phyloP scores from a whole-genome alignment of 2,888 invertebrate species.

The Cyclophora albipunctata region DNA sequence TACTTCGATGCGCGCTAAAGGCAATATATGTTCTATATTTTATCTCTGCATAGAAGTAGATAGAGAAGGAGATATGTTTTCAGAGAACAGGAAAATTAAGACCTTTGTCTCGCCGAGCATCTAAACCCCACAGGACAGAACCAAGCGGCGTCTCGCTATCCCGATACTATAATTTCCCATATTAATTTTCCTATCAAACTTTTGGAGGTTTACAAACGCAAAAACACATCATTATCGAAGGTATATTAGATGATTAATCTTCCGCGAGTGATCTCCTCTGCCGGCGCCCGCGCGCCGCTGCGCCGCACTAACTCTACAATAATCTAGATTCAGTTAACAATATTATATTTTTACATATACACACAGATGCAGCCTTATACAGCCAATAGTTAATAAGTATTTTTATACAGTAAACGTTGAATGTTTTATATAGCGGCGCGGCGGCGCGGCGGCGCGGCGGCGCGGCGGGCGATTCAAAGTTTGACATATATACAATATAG shows the following conservation, averaged over 20 bases:
- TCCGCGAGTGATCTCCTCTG: conserved; percentile 64
- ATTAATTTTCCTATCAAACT: conserved; percentile 73
- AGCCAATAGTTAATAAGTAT: conserved; percentile 70
- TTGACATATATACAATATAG: conserved; percentile 59
- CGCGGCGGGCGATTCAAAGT: conserved; percentile 53
- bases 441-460: conserved; percentile 44
- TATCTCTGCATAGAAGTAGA: background rate
- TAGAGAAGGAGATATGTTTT: background rate
- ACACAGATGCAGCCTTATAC: conserved; percentile 63
- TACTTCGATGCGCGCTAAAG: background rate
- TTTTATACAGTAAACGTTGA: conserved; percentile 63
- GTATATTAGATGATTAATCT: conserved; percentile 54
- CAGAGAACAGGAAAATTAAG: background rate
- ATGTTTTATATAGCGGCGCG: conserved; percentile 34
- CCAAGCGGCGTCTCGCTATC: too few species aligned
- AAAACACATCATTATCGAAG: conserved; percentile 58
- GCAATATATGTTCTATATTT: too few species aligned
- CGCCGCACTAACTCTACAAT: conserved; percentile 31
- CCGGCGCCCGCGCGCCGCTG: conserved; percentile 46
- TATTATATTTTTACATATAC: conserved; percentile 29
- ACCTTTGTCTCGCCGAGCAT: background rate
- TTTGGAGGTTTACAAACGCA: conserved; percentile 66
- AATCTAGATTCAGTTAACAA: conserved; percentile 44
- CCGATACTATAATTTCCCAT: conserved; percentile 42
- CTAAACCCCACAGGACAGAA: background rate